These are phyloP conservation scores for Oncorhynchus masou DNA, from an alignment of 2,113 vertebrate species.

Conservation along the genomic window DNA sequence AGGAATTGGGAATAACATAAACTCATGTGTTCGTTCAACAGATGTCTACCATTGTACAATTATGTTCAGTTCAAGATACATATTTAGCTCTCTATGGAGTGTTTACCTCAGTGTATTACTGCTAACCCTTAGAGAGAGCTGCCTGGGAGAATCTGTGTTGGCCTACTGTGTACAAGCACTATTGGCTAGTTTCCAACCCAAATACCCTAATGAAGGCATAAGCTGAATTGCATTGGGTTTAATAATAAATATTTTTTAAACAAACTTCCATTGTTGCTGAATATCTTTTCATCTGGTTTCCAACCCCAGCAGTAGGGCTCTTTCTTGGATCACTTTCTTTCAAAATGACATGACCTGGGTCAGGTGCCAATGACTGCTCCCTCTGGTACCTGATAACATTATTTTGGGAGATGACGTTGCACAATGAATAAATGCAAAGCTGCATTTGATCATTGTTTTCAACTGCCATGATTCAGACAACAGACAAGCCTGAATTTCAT, in stretches of 20 bases:
- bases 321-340: neutral
- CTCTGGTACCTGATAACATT: neutral
- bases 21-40: neutral
- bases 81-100: neutral
- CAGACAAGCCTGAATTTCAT: neutral
- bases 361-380: neutral
- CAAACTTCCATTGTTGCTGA: no score
- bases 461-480: neutral
- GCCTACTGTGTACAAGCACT: no score
- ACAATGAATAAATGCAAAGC: neutral
- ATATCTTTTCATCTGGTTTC: no score
- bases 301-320: no score
- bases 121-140: conserved; percentile 1
- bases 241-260: no score
- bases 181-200: no score
- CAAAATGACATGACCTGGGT: neutral
- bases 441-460: neutral
- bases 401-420: neutral
- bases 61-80: neutral
- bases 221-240: no score
- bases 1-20: neutral
- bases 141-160: neutral
- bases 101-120: neutral
- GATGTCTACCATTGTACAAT: neutral
- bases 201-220: no score